Percentiles rank a stretch among this genome's conserved stretches.
phyloP scores from a whole-genome alignment of 2,888 invertebrate genomes.

The Ormyrus labotus region DNA sequence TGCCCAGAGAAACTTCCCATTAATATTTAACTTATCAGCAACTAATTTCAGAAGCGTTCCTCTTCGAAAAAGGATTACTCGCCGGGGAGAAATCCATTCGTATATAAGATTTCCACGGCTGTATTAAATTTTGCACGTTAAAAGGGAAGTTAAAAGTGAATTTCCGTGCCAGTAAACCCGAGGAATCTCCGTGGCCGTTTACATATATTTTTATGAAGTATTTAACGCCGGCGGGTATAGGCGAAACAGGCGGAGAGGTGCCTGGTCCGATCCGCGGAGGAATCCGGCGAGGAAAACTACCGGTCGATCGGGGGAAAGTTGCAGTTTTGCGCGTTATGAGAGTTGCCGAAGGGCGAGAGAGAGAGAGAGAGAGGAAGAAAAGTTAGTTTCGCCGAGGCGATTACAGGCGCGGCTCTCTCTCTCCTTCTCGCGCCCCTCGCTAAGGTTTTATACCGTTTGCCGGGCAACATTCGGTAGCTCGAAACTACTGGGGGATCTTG shows the following conservation, averaged over 20 bases:
- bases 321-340: conserved; percentile 37
- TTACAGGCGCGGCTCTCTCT: conserved; percentile 59
- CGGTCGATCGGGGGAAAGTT: conserved; percentile 23
- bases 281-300: conserved; percentile 3
- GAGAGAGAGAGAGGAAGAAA: conserved; percentile 49
- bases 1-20: too few species aligned
- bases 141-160: too few species aligned
- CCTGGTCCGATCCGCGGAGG: background rate
- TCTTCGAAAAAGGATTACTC: too few species aligned
- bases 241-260: background rate
- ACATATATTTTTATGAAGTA: background rate
- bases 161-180: too few species aligned
- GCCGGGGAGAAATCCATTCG: too few species aligned
- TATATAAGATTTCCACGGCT: too few species aligned
- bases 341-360: conserved; percentile 16
- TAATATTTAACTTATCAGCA: too few species aligned
- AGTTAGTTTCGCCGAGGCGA: conserved; percentile 65
- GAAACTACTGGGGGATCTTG: conserved; percentile 40
- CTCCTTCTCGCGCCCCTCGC: background rate
- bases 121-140: too few species aligned
- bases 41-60: too few species aligned
- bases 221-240: background rate
- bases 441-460: background rate
- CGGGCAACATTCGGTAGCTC: conserved; percentile 40
- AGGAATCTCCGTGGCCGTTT: background rate